A percentile compares a stretch with the other conserved stretches of the same genome.
Evolutionary conservation across 2,888 invertebrate species (phyloP).

Genomic region (Cataglyphis livida): DNA sequence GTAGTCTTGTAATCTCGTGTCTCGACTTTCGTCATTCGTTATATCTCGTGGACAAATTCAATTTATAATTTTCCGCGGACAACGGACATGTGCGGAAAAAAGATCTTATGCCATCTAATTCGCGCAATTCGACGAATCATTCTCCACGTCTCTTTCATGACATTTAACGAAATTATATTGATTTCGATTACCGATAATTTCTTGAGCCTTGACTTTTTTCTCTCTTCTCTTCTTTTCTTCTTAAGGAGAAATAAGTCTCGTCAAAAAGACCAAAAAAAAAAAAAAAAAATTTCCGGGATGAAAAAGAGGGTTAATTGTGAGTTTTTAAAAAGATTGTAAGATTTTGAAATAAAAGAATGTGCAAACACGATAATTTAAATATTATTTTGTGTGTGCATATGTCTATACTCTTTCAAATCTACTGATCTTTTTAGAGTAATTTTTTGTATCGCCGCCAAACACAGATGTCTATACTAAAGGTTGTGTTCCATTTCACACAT

Average conservation of each 20-base stretch:
- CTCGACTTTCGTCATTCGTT: too few species aligned
- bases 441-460: background rate
- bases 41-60: background rate
- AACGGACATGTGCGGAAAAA: background rate
- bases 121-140: background rate
- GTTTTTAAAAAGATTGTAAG: background rate
- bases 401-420: background rate
- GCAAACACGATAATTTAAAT: conserved; percentile 3
- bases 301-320: background rate
- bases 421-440: background rate
- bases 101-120: background rate
- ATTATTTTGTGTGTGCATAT: too few species aligned
- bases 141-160: background rate
- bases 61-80: background rate
- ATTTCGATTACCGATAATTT: background rate
- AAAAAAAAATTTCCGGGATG: background rate
- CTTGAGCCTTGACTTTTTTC: background rate
- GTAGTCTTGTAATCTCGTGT: background rate
- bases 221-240: background rate
- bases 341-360: background rate
- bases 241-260: background rate
- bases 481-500: too few species aligned
- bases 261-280: background rate
- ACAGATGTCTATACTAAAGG: background rate
- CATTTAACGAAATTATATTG: background rate